These are phyloP conservation scores for Clarias magur DNA, from an alignment of 2,113 vertebrate genomes.

Conservation along the genomic window DNA sequence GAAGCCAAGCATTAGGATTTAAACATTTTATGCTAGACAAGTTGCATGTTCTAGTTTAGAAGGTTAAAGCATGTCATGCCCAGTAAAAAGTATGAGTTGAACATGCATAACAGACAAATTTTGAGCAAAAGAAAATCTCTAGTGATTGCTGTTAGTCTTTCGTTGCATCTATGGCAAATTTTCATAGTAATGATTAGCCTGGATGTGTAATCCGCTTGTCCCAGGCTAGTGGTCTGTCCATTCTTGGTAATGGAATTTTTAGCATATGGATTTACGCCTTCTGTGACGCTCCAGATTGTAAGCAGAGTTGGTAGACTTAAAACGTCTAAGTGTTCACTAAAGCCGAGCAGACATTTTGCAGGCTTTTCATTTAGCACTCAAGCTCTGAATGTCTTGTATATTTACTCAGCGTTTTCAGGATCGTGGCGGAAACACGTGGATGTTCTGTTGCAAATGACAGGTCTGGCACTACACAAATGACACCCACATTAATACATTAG, in stretches of 20 bases:
- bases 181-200: not conserved
- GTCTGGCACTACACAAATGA: constrained; percentile 12
- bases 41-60: not conserved
- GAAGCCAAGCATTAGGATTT: not conserved
- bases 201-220: not conserved
- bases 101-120: too few species aligned
- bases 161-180: not conserved
- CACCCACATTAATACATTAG: not conserved
- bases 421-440: not conserved
- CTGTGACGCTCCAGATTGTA: not conserved
- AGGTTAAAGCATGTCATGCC: not conserved
- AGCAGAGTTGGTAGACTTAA: not conserved
- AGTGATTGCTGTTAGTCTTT: not conserved
- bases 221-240: not conserved
- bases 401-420: not conserved
- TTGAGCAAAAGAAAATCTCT: not conserved
- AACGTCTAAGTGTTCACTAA: not conserved
- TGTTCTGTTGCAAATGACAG: not conserved
- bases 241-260: not conserved
- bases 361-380: not conserved
- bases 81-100: not conserved
- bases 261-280: not conserved
- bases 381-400: not conserved
- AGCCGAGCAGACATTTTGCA: not conserved
- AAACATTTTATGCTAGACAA: not conserved